A percentile compares a stretch with the other conserved stretches of the same genome.
These are phyloP conservation scores for Plodia interpunctella DNA, from an alignment of 1,140 invertebrate genomes.

Conservation along the genomic window DNA sequence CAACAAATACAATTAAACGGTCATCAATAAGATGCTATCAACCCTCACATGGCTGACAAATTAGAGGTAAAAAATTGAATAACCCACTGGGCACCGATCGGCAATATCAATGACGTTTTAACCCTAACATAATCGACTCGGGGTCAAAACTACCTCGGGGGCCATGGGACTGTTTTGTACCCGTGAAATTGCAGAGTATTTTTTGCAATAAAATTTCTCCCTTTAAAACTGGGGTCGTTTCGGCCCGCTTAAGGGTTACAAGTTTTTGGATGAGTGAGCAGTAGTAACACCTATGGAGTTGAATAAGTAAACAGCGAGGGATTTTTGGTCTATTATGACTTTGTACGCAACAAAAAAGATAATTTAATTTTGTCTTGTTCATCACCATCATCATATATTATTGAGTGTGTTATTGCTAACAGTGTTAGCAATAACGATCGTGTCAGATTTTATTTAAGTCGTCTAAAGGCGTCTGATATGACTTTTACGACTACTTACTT, in stretches of 20 bases:
- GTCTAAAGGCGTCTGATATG: no score
- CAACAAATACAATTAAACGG: constrained; percentile 42
- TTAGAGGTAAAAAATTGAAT: constrained; percentile 69
- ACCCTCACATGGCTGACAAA: constrained; percentile 64
- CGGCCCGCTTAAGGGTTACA: constrained; percentile 36
- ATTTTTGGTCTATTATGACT: not conserved
- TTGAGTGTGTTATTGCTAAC: no score
- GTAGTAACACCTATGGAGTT: constrained; percentile 1
- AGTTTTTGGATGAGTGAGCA: not conserved
- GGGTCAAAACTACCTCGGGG: constrained; percentile 74
- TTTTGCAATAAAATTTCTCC: constrained; percentile 68
- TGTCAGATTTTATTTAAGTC: no score
- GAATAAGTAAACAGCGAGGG: not conserved
- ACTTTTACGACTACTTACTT: no score
- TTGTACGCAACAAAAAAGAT: not conserved
- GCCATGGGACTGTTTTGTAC: constrained; percentile 52
- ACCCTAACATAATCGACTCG: constrained; percentile 71
- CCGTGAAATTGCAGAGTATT: constrained; percentile 71
- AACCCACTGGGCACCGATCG: constrained; percentile 54
- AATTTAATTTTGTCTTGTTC: no score
- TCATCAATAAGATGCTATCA: constrained; percentile 63
- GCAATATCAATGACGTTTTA: constrained; percentile 74
- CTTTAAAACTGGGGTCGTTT: constrained; percentile 50
- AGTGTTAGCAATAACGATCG: no score
- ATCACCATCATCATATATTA: no score